Base-by-base conservation (phyloP, 2,113 vertebrate genomes). In the Recurvirostra avosetta region DNA sequence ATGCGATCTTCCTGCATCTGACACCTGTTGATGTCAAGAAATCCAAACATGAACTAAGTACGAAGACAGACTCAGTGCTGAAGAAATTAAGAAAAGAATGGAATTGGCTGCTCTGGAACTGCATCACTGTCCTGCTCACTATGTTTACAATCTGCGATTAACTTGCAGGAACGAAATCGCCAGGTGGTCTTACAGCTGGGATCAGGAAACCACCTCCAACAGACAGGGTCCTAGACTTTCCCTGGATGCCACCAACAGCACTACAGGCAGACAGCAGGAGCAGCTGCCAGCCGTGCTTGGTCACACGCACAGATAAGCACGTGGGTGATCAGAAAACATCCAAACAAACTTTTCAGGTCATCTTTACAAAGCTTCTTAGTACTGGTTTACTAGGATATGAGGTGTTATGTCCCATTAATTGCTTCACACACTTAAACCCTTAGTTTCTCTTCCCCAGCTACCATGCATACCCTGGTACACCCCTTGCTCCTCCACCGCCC, bases 381-480 rank as follows among this genome's bases (percentile, higher is more conserved):
- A 87, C 7, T 26, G n/a, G 3, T 47, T 91, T 41, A 45, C 22
- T 7, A 12, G 19, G 19, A 6, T 26, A 65, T 0, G 2, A 13
- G 12, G 9, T 40, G 7, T 52, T 72, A 72, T 2, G 19, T 22
- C 6, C 15, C n/a, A 55, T n/a, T 66, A 77, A 40, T 1, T 77
- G 20, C 17, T 16, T 71, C 66, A 68, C 43, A 50, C 2, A 13
- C 4, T 56, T 62, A 49, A 78, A 79, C 7, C 3, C 21, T 13
- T 38, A 30, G 16, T 45, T 89, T 59, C 80, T 50, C 16, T 7
- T 63, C 7, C 29, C 7, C 66, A 72, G 22, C 29, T 59, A 53
- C 22, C 65, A 53, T 17, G 19, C 1, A 2, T 7, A 18, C 3
- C 27, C 9, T 15, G 0, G 0, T 10, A 67, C 6, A 18, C 6